Evolutionary conservation across 2,888 invertebrate species (phyloP).

Genomic region (Eutolmus rufibarbis): DNA sequence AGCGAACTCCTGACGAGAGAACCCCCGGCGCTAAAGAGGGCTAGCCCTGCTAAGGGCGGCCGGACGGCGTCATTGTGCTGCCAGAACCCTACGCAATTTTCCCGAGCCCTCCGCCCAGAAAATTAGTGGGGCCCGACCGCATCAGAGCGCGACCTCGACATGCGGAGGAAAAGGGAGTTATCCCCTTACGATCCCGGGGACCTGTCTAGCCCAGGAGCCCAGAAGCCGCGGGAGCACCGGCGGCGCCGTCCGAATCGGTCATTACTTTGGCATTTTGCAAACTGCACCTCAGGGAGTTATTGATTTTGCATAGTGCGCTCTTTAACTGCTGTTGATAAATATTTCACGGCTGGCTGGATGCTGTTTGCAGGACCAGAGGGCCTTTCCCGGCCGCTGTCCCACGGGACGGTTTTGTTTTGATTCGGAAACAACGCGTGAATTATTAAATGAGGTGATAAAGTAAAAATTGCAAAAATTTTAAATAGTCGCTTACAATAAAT

Average conservation of each 20-base stretch:
- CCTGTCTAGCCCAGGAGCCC: background rate
- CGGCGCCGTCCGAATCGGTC: background rate
- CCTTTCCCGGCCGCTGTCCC: background rate
- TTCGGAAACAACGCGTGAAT: background rate
- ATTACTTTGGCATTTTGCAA: constrained; percentile 30
- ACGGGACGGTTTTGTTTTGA: background rate
- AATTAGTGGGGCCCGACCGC: background rate
- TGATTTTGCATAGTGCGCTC: constrained; percentile 19
- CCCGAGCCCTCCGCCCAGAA: background rate
- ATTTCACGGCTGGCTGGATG: constrained; percentile 3
- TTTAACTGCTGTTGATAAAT: constrained; percentile 22
- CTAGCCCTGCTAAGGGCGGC: background rate
- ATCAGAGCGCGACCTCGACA: background rate
- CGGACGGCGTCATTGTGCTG: background rate
- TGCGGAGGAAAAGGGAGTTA: background rate
- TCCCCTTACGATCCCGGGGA: background rate
- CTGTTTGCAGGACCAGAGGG: background rate
- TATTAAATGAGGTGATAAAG: constrained; percentile 11
- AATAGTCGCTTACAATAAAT: background rate
- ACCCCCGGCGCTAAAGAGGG: background rate
- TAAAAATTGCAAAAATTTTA: background rate
- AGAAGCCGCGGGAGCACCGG: background rate
- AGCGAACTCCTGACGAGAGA: background rate
- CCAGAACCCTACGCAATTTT: background rate
- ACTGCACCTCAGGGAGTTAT: constrained; percentile 37